Base-by-base conservation (phyloP, 2,888 invertebrate species). In the Andrena minutula region DNA sequence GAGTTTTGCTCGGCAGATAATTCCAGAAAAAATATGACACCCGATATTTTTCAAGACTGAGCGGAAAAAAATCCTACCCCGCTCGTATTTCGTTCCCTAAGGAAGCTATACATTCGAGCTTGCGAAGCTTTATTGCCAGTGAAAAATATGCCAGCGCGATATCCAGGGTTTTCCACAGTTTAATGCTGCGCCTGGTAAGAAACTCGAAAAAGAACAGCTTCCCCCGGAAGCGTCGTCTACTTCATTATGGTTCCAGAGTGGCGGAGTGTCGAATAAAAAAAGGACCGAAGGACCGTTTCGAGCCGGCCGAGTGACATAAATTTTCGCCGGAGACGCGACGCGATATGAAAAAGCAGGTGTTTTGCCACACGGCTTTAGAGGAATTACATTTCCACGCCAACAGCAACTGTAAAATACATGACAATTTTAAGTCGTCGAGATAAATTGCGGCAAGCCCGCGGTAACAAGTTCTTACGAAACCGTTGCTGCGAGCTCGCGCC, bases 361-460 rank as follows among this genome's bases (percentile, higher is more conserved):
- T 56, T 65, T 32, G 61, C 71, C 2, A n/a, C 20, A 1, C 20
- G 23, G 47, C 28, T 47, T 51, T 51, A 20, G 10, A 73, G 73
- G 35, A 70, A 32, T 78, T 78, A 72, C 65, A 47, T 78, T 81
- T 81, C 68, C 58, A n/a, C 68, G 64, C 49, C 49, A 41, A 23
- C 49, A 56, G 35, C 61, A 53, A 73, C 60, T 30, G 69, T 32
- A 58, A 75, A 79, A 75, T 79, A 60, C 64, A 53, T 47, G 80
- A 60, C 75, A 65, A 75, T 81, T 75, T 70, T 60, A 79, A 75
- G 61, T 73, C 30, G 47, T 26, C 12, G 69, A 60, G 74, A 63
- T 49, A 79, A 69, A 81, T 79, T 75, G 64, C 75, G 20, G 32
- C 53, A 41, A 60, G 75, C 35, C 65, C n/a, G 30, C 32, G 61